Evolutionary conservation across 2,797 vertebrate species (phyloP).

Genomic region (Scarus forsteni): DNA sequence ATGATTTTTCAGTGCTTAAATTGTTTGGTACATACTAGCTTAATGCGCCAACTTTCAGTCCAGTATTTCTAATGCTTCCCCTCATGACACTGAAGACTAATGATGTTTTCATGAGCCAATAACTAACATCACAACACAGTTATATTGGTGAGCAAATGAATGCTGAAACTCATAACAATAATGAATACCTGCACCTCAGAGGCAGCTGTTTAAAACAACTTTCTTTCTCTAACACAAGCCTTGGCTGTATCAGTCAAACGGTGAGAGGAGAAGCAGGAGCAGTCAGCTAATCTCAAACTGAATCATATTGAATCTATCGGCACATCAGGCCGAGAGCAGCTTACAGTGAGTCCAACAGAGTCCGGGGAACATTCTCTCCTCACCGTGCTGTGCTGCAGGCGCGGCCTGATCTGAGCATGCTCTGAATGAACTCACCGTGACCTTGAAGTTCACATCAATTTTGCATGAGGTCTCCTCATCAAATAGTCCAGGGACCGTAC

Average conservation of each 20-base stretch:
- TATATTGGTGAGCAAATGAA: too few species aligned
- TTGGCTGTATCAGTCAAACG: not conserved
- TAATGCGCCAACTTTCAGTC: too few species aligned
- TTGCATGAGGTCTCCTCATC: slow-evolving; percentile 81
- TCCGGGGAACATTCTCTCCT: slow-evolving; percentile 33
- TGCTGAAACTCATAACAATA: too few species aligned
- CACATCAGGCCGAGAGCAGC: slow-evolving; percentile 28
- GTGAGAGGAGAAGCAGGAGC: not conserved
- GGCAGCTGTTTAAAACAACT: not conserved
- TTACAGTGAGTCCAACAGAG: slow-evolving; percentile 40
- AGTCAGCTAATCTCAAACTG: slow-evolving; percentile 7
- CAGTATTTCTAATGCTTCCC: too few species aligned
- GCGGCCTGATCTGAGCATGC: slow-evolving; percentile 62
- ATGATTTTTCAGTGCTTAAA: too few species aligned
- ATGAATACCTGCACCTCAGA: too few species aligned
- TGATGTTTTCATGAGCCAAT: too few species aligned
- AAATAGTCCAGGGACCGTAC: slow-evolving; percentile 69
- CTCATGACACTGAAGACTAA: too few species aligned
- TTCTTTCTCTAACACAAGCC: not conserved
- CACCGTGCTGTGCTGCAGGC: slow-evolving; percentile 39
- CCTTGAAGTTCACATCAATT: slow-evolving; percentile 82
- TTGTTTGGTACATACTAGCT: too few species aligned
- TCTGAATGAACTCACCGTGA: slow-evolving; percentile 77
- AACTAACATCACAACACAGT: too few species aligned
- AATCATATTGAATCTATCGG: slow-evolving; percentile 21